Evolutionary conservation across 2,797 vertebrate genomes (phyloP).

Genomic region (Sandelia bainsii): DNA sequence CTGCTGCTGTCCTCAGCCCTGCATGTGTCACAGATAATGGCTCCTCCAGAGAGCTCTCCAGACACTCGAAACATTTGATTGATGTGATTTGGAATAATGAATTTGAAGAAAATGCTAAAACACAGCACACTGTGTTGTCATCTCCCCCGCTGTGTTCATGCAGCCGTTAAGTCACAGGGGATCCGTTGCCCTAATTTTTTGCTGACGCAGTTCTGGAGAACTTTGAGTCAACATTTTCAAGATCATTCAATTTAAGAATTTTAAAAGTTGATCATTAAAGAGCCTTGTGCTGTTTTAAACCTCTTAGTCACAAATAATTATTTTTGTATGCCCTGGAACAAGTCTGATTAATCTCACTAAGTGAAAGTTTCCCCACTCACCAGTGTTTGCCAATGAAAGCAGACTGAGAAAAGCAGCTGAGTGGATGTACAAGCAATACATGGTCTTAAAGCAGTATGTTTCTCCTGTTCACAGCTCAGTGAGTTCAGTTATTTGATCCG

Average conservation of each 20-base stretch:
- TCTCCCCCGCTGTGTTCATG: background rate
- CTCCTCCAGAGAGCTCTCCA: constrained; percentile 47
- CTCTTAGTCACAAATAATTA: background rate
- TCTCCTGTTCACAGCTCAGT: constrained; percentile 35
- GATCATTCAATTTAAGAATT: constrained; percentile 22
- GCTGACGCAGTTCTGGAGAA: constrained; percentile 34
- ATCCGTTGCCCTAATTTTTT: constrained; percentile 62
- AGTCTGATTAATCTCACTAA: constrained; percentile 1
- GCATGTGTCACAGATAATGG: constrained; percentile 22
- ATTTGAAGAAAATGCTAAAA: constrained; percentile 32
- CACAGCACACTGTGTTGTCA: constrained; percentile 20
- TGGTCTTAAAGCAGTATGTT: background rate
- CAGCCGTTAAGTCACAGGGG: constrained; percentile 47
- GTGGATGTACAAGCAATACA: background rate
- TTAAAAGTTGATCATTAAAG: constrained; percentile 20
- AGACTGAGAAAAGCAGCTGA: background rate
- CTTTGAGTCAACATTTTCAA: constrained; percentile 20
- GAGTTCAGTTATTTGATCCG: constrained; percentile 12
- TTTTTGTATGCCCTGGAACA: constrained; percentile 3
- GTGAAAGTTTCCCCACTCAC: background rate
- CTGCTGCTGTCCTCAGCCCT: constrained; percentile 4
- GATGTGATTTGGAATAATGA: constrained; percentile 54
- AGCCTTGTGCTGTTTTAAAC: background rate
- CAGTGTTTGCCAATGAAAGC: background rate
- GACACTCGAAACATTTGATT: constrained; percentile 42